Evolutionary conservation across 1,140 invertebrate genomes (phyloP), one percentile per base, ranked within the genome.

Genomic region (Charaxes varanes): DNA sequence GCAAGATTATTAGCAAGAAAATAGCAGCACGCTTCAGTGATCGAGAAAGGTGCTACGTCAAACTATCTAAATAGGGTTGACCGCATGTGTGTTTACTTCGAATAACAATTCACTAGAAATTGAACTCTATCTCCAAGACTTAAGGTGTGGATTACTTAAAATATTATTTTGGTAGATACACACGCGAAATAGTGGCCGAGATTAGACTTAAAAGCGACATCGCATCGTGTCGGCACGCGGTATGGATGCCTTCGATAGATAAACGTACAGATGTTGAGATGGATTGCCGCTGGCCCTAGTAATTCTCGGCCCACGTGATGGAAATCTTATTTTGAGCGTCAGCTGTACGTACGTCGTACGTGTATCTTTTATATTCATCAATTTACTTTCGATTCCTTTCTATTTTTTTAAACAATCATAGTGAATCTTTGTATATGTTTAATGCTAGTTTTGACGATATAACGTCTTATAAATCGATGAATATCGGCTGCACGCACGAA

Each of bases 191-290:
- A 58, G 41, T 66, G 55, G 38, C 30, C 45, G 37, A 71, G 64
- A 67, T 71, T 49, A 54, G 44, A 55, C 54, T 41, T 59, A 44
- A 44, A 53, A 53, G 43, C 53, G 53, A 61, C 53, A 46, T 41
- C 30, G 46, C 28, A 46, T 56, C 72, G 70, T 74, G 72, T 62
- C 53, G 72, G 71, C 57, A 79, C 68, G 69, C 62, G 47, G 23
- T 27, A 31, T 28, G 62, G 67, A 72, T 77, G 69, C 56, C 55
- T 69, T 30, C 51, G 40, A 72, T 60, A 64, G 71, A 79, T 79
- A 79, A 66, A 52, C 43, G 42, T 37, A 34, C 41, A 63, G 59
- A 69, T 68, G 40, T 50, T 24, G 37, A 65, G 66, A 66, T 66
- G 57, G 45, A 64, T 51, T 49, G 34, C 46, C 27, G 47, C 44